These are phyloP conservation scores for Choloepus didactylus DNA, from an alignment of 2,797 vertebrate genomes.

Conservation along the genomic window DNA sequence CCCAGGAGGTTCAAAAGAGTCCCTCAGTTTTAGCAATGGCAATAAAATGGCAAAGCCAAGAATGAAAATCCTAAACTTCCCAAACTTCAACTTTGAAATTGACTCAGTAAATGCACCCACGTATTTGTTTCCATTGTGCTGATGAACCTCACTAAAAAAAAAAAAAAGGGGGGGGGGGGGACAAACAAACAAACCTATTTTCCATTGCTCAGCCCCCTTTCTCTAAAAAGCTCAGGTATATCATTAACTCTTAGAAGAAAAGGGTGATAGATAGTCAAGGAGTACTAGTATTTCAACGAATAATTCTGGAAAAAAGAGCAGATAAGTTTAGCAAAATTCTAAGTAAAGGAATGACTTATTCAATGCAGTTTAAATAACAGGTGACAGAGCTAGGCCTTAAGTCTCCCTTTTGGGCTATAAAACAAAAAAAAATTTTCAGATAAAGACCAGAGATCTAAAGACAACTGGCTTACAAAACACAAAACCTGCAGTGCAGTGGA, in stretches of 20 bases:
- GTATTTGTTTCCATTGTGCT: conserved; percentile 15
- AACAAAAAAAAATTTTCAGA: conserved; percentile 21
- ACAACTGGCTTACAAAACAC: neutral
- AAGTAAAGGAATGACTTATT: neutral
- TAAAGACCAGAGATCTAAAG: conserved; percentile 11
- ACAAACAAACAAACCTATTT: neutral
- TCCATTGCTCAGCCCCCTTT: neutral
- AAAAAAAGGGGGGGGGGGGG: neutral
- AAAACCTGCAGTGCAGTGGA: neutral
- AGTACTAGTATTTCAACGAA: neutral
- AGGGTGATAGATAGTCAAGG: neutral
- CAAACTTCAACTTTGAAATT: neutral
- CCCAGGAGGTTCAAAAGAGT: conserved; percentile 16
- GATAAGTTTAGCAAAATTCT: neutral
- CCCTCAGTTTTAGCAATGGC: neutral
- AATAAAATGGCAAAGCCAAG: conserved; percentile 53
- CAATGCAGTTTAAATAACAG: neutral
- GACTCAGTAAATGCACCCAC: conserved; percentile 3
- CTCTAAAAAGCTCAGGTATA: conserved; percentile 3
- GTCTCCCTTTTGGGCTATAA: conserved; percentile 19
- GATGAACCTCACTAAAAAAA: neutral
- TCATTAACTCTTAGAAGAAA: neutral
- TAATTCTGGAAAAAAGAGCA: neutral
- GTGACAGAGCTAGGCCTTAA: neutral
- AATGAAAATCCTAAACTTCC: conserved; percentile 36